Evolutionary conservation across 1,140 invertebrate species (phyloP), one percentile per base, ranked within the genome.

Genomic region (Dendrolimus kikuchii): DNA sequence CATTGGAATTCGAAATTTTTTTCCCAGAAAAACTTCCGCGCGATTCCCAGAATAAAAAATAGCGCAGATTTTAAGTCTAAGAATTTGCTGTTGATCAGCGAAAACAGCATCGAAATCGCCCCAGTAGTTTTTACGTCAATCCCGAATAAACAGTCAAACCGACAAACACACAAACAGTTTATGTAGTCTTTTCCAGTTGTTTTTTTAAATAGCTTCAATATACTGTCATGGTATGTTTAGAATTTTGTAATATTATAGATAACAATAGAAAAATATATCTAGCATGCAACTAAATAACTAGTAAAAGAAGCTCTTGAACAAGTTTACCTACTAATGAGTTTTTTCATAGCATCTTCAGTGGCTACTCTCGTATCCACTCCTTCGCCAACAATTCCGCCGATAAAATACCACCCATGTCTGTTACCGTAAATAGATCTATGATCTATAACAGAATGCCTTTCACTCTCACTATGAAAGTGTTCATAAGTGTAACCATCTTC

Each of bases 251-350:
- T n/a, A 23, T 23, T 23, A 23, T 42, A 42, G 3, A 46, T 2
- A n/a, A 46, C 10, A 46, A 46, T 44, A 8, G 51, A 8, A 50
- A 40, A 36, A 23, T 5, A 10, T 5, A 37, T 2, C 48, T 5
- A 50, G 37, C 50, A 59, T 50, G 53, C 49, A 62, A 62, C 49
- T 57, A 53, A 53, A 51, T 49, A 37, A 48, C 40, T 40, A 9
- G 47, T 46, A 51, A 50, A 74, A 71, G 66, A 64, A 69, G 53
- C 60, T 66, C 57, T 46, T 70, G 68, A 74, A 82, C 66, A 86
- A 86, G 83, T 86, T 91, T 91, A 92, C 92, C 91, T 92, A 94
- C 93, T 92, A 90, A 91, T 92, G 88, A 95, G 89, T 91, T 91
- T 93, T 60, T 90, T 88, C 82, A 94, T 88, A 54, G 92, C 92